Base-by-base conservation (phyloP, 2,113 vertebrate genomes). In the Condylura cristata region DNA sequence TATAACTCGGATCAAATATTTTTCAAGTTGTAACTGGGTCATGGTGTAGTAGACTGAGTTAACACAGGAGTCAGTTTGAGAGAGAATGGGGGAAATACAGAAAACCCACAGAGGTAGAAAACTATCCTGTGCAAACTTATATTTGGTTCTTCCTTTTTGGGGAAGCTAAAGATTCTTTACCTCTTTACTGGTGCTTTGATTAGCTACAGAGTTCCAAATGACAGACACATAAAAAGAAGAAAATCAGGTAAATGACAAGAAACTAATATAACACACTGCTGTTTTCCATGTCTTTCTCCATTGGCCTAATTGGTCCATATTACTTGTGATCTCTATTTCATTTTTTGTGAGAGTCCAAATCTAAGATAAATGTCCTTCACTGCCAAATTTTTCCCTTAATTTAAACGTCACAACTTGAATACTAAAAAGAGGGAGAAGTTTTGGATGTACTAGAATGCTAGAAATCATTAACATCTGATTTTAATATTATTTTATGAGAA, bases 1-100 rank as follows among this genome's bases (percentile, higher is more conserved):
- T 83, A 89, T 86, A 75, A 93, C 65, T 37, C 70, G 30, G 18
- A 51, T 63, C 32, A 84, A 81, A 24, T 65, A 76, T 76, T 71
- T 95, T 63, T 95, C 60, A 89, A 39, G 14, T 96, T 28, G 0
- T 85, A 93, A 94, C 41, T 89, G 46, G 70, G 80, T 84, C 58
- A 92, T 81, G 53, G 53, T 6, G 24, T 18, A 63, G 74, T 53
- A 75, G 32, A 41, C 8, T 61, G 48, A 84, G 24, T 48, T 85
- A 72, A 84, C 41, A 80, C 30, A 71, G 83, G n/a, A 82, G 18
- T 91, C 53, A 71, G 1, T 46, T 83, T 79, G 61, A 91, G 75
- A 85, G 12, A 89, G 7, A 85, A 86, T 32, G 22, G 82, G n/a
- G n/a, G 28, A 83, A 92, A 82, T 83, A 16, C 3, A 82, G 20